Conservation (phyloP, 2,797 vertebrate species). For the Amniataba percoides region DNA sequence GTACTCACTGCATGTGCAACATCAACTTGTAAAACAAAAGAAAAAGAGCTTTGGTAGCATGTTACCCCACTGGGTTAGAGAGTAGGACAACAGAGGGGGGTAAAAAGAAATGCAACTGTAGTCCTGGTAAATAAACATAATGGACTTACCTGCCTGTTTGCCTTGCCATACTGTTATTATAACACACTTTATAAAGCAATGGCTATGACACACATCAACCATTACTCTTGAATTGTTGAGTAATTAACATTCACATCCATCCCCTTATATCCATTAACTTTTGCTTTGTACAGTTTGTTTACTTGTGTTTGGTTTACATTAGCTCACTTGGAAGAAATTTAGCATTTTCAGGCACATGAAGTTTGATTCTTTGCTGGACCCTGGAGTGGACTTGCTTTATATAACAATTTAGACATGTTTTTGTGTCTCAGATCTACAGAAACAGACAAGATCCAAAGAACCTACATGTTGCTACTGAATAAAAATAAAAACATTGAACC, state of each 20-base stretch:
- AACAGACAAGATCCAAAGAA: not conserved
- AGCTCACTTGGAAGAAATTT: not conserved
- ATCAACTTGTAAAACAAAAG: slow-evolving; percentile 3
- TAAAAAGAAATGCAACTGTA: slow-evolving; percentile 24
- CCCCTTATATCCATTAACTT: not conserved
- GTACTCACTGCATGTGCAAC: slow-evolving; percentile 13
- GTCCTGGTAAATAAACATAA: no score
- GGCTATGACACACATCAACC: not conserved
- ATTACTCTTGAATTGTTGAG: not conserved
- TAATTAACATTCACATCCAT: not conserved
- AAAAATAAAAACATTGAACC: not conserved
- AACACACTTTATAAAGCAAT: not conserved
- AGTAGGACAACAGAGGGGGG: slow-evolving; percentile 14
- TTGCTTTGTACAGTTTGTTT: not conserved
- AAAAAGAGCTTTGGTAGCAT: slow-evolving; percentile 12
- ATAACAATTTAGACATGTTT: not conserved
- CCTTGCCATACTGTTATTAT: not conserved
- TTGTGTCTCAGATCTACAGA: not conserved
- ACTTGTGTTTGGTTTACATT: not conserved
- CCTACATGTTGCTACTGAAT: not conserved
- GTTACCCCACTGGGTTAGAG: not conserved
- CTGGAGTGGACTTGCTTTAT: not conserved
- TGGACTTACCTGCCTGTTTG: not conserved
- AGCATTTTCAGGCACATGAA: not conserved
- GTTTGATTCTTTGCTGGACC: not conserved